Percentiles rank a stretch among this genome's conserved stretches.
These are phyloP conservation scores for Torymus texanus DNA, from an alignment of 2,888 invertebrate species.

Conservation along the genomic window DNA sequence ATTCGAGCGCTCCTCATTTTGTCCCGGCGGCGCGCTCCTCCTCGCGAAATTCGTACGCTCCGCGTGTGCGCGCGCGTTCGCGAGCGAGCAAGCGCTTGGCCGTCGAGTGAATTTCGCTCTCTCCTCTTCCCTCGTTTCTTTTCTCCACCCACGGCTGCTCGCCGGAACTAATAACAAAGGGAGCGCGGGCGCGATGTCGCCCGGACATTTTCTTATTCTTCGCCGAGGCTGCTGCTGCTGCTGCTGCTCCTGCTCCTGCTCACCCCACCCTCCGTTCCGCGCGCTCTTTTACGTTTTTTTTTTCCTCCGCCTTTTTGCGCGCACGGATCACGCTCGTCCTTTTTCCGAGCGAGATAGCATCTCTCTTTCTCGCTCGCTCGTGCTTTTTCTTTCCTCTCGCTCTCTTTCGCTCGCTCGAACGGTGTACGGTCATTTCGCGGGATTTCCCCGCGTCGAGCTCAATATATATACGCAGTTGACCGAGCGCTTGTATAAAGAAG, in stretches of 20 bases:
- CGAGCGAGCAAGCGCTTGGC: too few relatives aligned
- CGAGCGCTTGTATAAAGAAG: too few relatives aligned
- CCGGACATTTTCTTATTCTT: conserved; percentile 51
- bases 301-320: not conserved
- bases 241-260: too few relatives aligned
- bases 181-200: conserved; percentile 38
- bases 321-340: not conserved
- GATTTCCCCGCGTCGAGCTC: too few relatives aligned
- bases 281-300: not conserved
- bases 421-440: too few relatives aligned
- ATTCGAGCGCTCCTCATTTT: conserved; percentile 43
- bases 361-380: not conserved
- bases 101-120: conserved; percentile 51
- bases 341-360: not conserved
- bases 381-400: not conserved
- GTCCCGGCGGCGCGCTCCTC: conserved; percentile 8
- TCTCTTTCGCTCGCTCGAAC: not conserved
- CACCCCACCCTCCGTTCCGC: too few relatives aligned
- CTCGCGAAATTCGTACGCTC: conserved; percentile 47
- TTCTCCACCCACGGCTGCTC: conserved; percentile 11
- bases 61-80: conserved; percentile 34
- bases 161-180: conserved; percentile 55
- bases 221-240: conserved; percentile 1
- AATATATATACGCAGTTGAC: too few relatives aligned
- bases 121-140: conserved; percentile 10